These are phyloP conservation scores for Poecile montanus DNA, from an alignment of 2,797 vertebrate genomes.

Conservation along the genomic window DNA sequence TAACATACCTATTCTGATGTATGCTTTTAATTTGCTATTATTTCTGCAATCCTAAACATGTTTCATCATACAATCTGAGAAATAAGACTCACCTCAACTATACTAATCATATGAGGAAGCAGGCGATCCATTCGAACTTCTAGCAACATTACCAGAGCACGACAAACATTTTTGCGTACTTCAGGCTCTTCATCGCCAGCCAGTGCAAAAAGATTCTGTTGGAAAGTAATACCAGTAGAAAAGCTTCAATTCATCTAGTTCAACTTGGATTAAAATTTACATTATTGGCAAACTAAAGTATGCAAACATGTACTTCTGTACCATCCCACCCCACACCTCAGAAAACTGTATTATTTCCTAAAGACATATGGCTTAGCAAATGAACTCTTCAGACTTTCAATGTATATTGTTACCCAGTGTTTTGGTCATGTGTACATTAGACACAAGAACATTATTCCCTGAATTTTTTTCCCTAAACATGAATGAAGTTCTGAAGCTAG, in stretches of 20 bases:
- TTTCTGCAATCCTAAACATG: not conserved
- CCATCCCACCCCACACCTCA: not conserved
- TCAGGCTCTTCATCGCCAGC: conserved; percentile 87
- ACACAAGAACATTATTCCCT: not conserved
- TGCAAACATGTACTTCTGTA: not conserved
- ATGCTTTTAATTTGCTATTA: not conserved
- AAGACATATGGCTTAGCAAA: not conserved
- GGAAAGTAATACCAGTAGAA: not conserved
- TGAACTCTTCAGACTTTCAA: not conserved
- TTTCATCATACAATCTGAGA: not conserved
- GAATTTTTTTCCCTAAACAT: not conserved
- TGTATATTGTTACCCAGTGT: not conserved
- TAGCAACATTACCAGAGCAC: conserved; percentile 86
- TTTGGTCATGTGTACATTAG: not conserved
- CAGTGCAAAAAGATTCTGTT: conserved; percentile 86
- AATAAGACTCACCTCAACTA: conserved; percentile 80
- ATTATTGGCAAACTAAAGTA: not conserved
- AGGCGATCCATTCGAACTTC: conserved; percentile 88
- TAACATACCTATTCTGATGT: not conserved
- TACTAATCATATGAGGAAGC: conserved; percentile 89
- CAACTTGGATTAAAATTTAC: not conserved
- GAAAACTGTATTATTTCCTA: not conserved
- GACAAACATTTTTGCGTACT: conserved; percentile 88
- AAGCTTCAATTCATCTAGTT: not conserved
- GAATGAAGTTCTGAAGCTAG: not conserved